Conservation (phyloP, 1,140 invertebrate genomes). For the Drosophila lacteicornis region DNA sequence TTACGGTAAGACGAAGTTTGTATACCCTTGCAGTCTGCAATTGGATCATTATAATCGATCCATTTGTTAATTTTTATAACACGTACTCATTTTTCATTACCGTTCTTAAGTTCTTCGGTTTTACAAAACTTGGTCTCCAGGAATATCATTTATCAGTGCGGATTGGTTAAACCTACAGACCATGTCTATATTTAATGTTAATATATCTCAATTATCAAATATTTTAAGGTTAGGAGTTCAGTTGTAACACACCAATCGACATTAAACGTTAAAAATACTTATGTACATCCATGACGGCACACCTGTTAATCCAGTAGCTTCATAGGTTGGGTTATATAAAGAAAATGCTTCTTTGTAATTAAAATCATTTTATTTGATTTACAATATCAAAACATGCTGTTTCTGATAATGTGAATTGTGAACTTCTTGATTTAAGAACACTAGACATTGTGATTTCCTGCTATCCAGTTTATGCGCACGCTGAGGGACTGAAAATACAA, state of each 20-base stretch:
- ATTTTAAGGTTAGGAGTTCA: too few species aligned
- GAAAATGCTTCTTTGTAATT: slow-evolving; percentile 6
- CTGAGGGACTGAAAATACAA: neutral
- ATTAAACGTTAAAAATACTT: slow-evolving; percentile 49
- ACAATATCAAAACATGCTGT: neutral
- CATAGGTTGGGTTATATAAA: slow-evolving; percentile 40
- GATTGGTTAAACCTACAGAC: too few species aligned
- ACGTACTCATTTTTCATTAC: too few species aligned
- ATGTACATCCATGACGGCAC: slow-evolving; percentile 80
- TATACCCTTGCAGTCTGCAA: too few species aligned
- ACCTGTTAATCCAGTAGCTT: slow-evolving; percentile 67
- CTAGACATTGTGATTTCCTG: neutral
- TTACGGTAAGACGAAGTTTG: too few species aligned
- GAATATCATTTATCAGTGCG: too few species aligned
- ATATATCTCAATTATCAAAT: neutral
- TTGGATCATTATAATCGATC: too few species aligned
- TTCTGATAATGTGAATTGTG: neutral
- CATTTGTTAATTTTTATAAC: too few species aligned
- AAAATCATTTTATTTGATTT: slow-evolving; percentile 1
- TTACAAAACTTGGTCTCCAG: too few species aligned
- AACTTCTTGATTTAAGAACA: neutral
- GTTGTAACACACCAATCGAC: neutral
- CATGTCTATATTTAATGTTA: too few species aligned
- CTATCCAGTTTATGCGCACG: neutral
- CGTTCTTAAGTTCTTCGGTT: too few species aligned